Evolutionary conservation across 2,113 vertebrate species (phyloP).

Genomic region (Sinosuthora webbiana): DNA sequence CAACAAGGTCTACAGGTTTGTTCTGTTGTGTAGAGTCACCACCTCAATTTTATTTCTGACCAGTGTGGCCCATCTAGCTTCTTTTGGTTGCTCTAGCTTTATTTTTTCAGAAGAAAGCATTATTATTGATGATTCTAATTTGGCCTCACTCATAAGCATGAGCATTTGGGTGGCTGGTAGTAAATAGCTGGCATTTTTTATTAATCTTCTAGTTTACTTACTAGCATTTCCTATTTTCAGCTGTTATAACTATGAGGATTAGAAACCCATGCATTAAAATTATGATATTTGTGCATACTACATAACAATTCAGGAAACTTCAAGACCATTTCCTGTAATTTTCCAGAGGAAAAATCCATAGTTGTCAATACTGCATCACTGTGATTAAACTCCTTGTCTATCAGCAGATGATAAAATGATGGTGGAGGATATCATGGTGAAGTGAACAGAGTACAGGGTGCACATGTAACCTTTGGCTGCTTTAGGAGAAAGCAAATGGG

Average conservation of each 20-base stretch:
- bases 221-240: neutral
- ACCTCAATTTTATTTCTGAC: neutral
- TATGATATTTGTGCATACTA: accelerated
- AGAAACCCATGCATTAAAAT: neutral
- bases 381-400: neutral
- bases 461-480: accelerated
- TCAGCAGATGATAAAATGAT: neutral
- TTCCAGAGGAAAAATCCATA: neutral
- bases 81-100: neutral
- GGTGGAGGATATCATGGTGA: neutral
- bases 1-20: accelerated
- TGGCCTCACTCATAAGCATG: neutral
- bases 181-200: neutral
- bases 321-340: neutral
- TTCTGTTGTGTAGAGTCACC: neutral
- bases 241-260: neutral
- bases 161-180: neutral
- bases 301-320: neutral
- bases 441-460: neutral
- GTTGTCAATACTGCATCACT: neutral
- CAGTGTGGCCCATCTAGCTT: neutral
- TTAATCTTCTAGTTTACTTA: neutral
- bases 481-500: neutral
- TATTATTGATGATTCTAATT: neutral
- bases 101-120: neutral